A percentile compares a stretch with the other conserved stretches of the same genome.
Conservation (phyloP, 2,888 invertebrate species). For the Aelia acuminata region DNA sequence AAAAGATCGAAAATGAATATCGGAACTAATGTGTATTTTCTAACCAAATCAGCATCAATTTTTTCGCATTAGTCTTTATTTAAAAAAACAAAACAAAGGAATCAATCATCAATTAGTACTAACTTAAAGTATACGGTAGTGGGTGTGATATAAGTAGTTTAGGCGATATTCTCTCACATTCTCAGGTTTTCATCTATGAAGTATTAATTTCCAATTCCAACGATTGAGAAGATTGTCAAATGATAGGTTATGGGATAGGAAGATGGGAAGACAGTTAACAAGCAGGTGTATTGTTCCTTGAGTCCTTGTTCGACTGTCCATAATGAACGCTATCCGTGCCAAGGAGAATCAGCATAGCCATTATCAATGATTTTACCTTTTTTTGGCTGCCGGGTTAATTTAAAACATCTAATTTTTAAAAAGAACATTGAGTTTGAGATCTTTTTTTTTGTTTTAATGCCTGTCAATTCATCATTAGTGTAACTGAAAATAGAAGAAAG, state of each 20-base stretch:
- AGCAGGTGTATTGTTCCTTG: slow-evolving; percentile 12
- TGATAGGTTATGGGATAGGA: background rate
- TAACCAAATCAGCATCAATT: no score
- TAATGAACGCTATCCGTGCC: slow-evolving; percentile 36
- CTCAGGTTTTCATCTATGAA: background rate
- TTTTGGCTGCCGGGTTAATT: background rate
- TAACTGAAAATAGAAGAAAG: background rate
- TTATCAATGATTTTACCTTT: background rate
- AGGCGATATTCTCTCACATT: no score
- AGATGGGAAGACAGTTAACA: background rate
- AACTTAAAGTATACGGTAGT: background rate
- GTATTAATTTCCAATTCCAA: background rate
- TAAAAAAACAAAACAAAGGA: no score
- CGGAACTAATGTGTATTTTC: no score
- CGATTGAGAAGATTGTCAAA: background rate
- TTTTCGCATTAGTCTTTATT: no score
- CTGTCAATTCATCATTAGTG: background rate
- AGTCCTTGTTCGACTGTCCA: slow-evolving; percentile 37
- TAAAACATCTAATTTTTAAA: background rate
- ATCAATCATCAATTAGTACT: no score
- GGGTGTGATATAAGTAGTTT: background rate
- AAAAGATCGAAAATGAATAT: no score
- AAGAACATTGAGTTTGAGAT: background rate
- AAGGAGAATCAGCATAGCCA: background rate
- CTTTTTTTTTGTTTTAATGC: no score